A percentile compares a stretch with the other conserved stretches of the same genome.
phyloP scores from a whole-genome alignment of 92 coral and sea anemone genomes.

The Phenganax subtilis region DNA sequence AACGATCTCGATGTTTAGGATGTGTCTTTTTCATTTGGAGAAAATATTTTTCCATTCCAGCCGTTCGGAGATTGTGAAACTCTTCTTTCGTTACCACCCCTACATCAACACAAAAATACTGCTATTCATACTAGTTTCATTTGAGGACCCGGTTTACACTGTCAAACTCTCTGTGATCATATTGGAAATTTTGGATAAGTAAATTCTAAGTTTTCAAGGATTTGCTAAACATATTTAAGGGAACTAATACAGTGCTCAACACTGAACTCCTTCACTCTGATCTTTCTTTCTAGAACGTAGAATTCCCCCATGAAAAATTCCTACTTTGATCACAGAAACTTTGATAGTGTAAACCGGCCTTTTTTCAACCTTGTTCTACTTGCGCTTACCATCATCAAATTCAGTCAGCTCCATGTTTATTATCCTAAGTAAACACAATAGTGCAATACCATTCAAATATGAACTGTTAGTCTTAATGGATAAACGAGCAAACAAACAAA shows the following conservation, averaged over 20 bases:
- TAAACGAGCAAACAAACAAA: not conserved
- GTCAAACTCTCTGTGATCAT: too few species aligned
- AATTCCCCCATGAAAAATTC: too few species aligned
- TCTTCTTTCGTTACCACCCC: slow-evolving; percentile 63
- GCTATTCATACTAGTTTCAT: not conserved
- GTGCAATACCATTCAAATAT: not conserved
- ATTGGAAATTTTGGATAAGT: too few species aligned
- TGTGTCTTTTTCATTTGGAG: slow-evolving; percentile 65
- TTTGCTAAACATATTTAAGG: too few species aligned
- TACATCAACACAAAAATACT: slow-evolving; percentile 10
- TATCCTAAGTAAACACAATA: slow-evolving; percentile 49
- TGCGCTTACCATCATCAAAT: slow-evolving; percentile 72
- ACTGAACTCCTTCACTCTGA: too few species aligned
- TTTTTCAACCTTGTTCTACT: not conserved
- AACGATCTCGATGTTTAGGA: slow-evolving; percentile 83
- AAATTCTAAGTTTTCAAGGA: too few species aligned
- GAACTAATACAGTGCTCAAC: too few species aligned
- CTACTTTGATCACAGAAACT: too few species aligned
- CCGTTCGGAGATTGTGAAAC: slow-evolving; percentile 73
- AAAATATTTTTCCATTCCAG: slow-evolving; percentile 82
- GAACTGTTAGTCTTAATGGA: not conserved
- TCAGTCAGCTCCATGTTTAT: slow-evolving; percentile 60
- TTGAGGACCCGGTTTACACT: too few species aligned
- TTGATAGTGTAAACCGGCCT: not conserved
- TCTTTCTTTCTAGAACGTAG: too few species aligned